phyloP scores from a whole-genome alignment of 2,888 invertebrate genomes.

The Abrostola tripartita region DNA sequence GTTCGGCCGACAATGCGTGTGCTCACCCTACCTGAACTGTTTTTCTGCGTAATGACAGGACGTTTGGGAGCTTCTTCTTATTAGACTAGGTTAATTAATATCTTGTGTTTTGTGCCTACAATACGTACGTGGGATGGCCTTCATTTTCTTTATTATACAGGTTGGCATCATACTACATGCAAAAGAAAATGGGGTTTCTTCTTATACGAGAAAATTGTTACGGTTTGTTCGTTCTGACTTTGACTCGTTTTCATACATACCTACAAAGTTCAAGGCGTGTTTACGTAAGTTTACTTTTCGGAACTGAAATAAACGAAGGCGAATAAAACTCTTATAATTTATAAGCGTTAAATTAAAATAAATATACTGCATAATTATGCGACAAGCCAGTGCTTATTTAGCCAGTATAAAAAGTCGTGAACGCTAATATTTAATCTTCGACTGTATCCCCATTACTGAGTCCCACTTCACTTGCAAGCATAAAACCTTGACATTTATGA shows the following conservation, averaged over 20 bases:
- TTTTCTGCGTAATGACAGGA: conserved; percentile 54
- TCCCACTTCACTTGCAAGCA: conserved; percentile 1
- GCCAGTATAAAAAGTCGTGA: neutral
- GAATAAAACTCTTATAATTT: too few relatives aligned
- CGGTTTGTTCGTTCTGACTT: neutral
- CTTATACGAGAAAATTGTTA: neutral
- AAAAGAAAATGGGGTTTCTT: neutral
- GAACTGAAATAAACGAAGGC: too few relatives aligned
- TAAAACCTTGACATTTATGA: conserved; percentile 34
- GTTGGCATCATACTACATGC: neutral
- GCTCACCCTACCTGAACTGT: conserved; percentile 49
- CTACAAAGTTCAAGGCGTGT: too few relatives aligned
- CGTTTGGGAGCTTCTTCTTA: conserved; percentile 48
- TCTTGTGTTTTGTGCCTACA: conserved; percentile 40
- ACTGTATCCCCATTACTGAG: conserved; percentile 15
- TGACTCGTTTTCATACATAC: too few relatives aligned
- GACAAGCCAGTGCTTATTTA: neutral
- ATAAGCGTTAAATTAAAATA: too few relatives aligned
- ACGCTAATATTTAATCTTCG: neutral
- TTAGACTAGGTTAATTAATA: conserved; percentile 54
- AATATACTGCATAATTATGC: too few relatives aligned
- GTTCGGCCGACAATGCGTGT: conserved; percentile 64
- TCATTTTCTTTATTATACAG: conserved; percentile 18
- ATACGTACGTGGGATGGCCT: conserved; percentile 21
- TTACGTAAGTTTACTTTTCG: too few relatives aligned